These are phyloP conservation scores for Amphiduros pacificus DNA, from an alignment of 2,888 invertebrate genomes.

Conservation along the genomic window DNA sequence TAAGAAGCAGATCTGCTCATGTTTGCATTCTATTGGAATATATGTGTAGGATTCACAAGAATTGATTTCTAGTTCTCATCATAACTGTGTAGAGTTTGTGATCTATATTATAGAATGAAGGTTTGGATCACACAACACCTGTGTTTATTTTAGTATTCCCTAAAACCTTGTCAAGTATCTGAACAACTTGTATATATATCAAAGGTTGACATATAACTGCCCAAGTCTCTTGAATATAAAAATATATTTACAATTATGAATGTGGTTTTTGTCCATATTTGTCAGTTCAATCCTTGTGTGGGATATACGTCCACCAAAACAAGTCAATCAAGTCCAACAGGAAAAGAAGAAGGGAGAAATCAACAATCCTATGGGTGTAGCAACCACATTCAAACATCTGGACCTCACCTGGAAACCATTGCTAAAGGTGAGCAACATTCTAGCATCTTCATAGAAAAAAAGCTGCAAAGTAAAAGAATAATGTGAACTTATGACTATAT, in stretches of 20 bases:
- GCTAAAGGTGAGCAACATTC: conserved; percentile 51
- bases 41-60: background rate
- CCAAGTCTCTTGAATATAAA: too few species aligned
- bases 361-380: conserved; percentile 50
- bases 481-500: too few species aligned
- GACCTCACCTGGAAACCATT: conserved; percentile 59
- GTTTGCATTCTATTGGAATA: background rate
- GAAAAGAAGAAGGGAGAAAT: conserved; percentile 33
- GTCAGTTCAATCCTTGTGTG: conserved; percentile 54
- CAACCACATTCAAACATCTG: conserved; percentile 56
- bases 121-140: too few species aligned
- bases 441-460: too few species aligned
- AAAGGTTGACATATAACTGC: too few species aligned
- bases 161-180: too few species aligned
- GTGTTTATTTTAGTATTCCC: too few species aligned
- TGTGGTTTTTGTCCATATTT: too few species aligned
- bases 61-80: background rate
- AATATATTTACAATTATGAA: too few species aligned
- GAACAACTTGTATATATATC: too few species aligned
- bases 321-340: background rate
- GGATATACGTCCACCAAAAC: conserved; percentile 55
- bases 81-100: background rate
- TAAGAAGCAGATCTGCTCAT: background rate
- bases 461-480: too few species aligned
- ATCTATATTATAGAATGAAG: too few species aligned